These are phyloP conservation scores for Pyrgilauda ruficollis DNA, from an alignment of 2,113 vertebrate genomes.

Conservation along the genomic window DNA sequence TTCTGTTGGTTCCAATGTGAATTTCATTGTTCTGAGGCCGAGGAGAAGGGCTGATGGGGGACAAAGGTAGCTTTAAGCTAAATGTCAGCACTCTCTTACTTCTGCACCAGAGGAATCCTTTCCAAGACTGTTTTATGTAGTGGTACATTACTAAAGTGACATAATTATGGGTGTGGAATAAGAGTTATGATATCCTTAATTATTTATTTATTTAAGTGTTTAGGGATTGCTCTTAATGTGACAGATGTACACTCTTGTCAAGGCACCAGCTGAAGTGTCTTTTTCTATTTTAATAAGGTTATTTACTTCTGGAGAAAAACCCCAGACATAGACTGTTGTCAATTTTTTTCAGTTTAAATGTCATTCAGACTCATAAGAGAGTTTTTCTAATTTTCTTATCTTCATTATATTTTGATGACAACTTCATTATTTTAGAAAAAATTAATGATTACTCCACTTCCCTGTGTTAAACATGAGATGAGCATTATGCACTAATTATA, in stretches of 20 bases:
- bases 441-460: background rate
- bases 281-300: background rate
- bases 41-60: background rate
- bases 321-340: background rate
- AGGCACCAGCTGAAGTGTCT: background rate
- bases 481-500: conserved; percentile 38
- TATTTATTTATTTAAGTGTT: background rate
- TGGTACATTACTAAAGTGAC: background rate
- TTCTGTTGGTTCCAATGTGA: background rate
- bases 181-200: background rate
- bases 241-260: conserved; percentile 15
- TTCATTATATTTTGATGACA: conserved; percentile 16
- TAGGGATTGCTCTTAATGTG: background rate
- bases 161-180: background rate
- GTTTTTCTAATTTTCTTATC: conserved; percentile 35
- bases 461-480: background rate
- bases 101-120: background rate
- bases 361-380: background rate
- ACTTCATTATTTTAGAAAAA: conserved; percentile 39
- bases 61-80: background rate
- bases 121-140: background rate
- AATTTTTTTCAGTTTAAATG: background rate
- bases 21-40: background rate
- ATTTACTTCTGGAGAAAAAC: background rate
- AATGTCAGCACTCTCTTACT: background rate